Conservation (phyloP, 1,140 invertebrate species). For the Lepidurus arcticus region DNA sequence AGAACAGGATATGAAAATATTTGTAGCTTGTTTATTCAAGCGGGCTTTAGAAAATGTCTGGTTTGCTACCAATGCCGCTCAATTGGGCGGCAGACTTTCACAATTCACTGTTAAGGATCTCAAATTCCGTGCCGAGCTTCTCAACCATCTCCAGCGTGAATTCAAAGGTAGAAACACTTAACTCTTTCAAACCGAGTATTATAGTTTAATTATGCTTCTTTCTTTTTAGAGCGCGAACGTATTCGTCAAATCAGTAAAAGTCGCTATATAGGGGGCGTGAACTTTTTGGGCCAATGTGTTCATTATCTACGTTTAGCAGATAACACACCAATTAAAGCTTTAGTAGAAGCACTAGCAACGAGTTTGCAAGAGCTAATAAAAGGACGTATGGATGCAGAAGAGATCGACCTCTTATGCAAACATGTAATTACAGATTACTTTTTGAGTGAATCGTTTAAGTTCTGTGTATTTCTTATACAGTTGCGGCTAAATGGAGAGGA, state of each 20-base stretch:
- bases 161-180: background rate
- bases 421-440: background rate
- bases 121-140: background rate
- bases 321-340: background rate
- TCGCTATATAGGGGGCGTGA: background rate
- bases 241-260: background rate
- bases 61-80: background rate
- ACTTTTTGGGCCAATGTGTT: slow-evolving; percentile 1
- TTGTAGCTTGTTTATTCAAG: background rate
- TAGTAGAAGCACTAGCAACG: background rate
- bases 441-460: no score
- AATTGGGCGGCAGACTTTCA: background rate
- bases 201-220: background rate
- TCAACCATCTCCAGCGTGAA: background rate
- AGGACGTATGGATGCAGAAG: slow-evolving; percentile 6
- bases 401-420: background rate
- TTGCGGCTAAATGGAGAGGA: background rate
- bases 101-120: background rate
- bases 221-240: background rate
- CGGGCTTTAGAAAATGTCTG: background rate
- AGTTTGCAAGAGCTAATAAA: slow-evolving; percentile 7
- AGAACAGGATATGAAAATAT: background rate
- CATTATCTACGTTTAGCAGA: background rate
- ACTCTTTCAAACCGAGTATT: background rate
- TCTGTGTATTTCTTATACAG: background rate